These are phyloP conservation scores for Teleopsis dalmanni DNA, from an alignment of 1,140 invertebrate species.

Conservation along the genomic window DNA sequence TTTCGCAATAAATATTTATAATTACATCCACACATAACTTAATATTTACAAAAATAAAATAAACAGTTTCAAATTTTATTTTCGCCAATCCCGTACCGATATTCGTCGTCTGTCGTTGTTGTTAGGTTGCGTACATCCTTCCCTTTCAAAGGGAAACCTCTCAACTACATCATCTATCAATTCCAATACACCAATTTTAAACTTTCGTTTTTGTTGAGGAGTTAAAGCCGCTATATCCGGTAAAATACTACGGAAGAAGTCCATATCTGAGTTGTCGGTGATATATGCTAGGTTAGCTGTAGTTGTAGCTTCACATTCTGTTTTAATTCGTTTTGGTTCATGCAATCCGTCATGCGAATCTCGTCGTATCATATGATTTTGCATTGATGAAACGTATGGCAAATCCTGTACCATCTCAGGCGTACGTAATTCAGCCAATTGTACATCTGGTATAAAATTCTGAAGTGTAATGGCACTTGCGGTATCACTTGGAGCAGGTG, in stretches of 20 bases:
- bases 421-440: constrained; percentile 23
- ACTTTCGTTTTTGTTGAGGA: constrained; percentile 34
- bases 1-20: too few species aligned
- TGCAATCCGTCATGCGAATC: constrained; percentile 1
- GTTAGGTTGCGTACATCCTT: too few species aligned
- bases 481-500: constrained; percentile 29
- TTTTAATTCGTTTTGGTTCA: constrained; percentile 31
- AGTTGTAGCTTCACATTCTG: constrained; percentile 28
- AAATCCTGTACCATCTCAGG: constrained; percentile 3
- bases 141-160: constrained; percentile 23
- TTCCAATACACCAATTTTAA: constrained; percentile 40
- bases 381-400: too few species aligned
- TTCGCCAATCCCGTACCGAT: too few species aligned
- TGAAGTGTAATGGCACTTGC: constrained; percentile 36
- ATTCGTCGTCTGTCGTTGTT: too few species aligned
- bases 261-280: constrained; percentile 34
- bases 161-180: constrained; percentile 38
- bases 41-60: too few species aligned
- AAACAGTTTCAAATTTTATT: too few species aligned
- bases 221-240: constrained; percentile 35
- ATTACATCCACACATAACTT: too few species aligned
- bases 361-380: not conserved
- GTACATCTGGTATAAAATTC: constrained; percentile 40
- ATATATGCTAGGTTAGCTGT: constrained; percentile 13
- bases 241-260: constrained; percentile 40